phyloP scores from a whole-genome alignment of 2,888 invertebrate species.

The Beris morrisii region DNA sequence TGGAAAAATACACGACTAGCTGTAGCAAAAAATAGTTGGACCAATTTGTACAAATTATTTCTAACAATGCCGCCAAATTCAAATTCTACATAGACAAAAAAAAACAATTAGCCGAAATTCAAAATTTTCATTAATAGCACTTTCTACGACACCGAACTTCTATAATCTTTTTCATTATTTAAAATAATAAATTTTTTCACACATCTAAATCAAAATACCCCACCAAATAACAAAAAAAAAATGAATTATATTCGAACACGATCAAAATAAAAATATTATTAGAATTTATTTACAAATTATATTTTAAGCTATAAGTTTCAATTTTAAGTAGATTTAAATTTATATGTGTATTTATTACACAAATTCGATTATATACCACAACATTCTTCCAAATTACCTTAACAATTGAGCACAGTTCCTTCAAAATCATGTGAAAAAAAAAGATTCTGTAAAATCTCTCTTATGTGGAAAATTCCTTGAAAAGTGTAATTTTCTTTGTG shows the following conservation, averaged over 20 bases:
- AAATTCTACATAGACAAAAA: no score
- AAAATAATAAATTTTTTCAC: no score
- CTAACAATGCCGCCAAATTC: background rate
- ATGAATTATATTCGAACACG: background rate
- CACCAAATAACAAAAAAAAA: slow-evolving; percentile 1
- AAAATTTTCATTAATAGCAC: no score
- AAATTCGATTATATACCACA: background rate
- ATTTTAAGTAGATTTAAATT: slow-evolving; percentile 11
- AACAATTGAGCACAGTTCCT: background rate
- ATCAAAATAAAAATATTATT: background rate
- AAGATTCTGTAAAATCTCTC: background rate
- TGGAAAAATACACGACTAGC: slow-evolving; percentile 58
- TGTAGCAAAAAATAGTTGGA: background rate
- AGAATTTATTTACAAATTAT: slow-evolving; percentile 9
- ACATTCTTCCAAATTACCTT: background rate
- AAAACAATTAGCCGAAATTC: no score
- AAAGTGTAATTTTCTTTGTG: slow-evolving; percentile 35
- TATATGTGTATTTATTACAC: background rate
- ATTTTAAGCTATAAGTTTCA: background rate
- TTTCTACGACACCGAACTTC: no score
- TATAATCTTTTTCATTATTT: no score
- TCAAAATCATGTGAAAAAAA: background rate
- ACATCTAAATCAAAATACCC: background rate
- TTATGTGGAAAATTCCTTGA: slow-evolving; percentile 26
- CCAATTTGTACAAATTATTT: slow-evolving; percentile 28